phyloP scores from a whole-genome alignment of 2,797 vertebrate species.

The Enteromius unitaeniatus region DNA sequence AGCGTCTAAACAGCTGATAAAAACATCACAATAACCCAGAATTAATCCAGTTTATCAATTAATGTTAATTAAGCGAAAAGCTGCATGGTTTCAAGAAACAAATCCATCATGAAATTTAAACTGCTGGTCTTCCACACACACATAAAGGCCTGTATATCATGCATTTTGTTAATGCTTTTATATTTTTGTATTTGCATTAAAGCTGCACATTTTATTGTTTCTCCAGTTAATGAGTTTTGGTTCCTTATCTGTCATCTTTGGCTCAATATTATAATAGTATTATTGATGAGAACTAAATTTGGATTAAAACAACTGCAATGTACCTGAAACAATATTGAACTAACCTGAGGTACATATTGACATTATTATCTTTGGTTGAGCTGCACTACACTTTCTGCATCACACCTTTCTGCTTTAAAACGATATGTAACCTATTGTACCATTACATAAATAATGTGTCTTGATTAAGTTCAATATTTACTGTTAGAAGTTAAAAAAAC shows the following conservation, averaged over 20 bases:
- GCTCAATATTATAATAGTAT: neutral
- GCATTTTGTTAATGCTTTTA: neutral
- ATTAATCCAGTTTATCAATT: neutral
- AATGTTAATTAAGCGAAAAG: neutral
- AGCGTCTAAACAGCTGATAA: neutral
- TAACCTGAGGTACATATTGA: neutral
- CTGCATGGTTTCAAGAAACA: neutral
- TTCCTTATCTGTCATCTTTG: neutral
- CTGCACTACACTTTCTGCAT: neutral
- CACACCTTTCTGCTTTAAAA: neutral
- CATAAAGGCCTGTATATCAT: neutral
- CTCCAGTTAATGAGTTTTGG: neutral
- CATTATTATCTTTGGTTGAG: neutral
- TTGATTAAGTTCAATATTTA: neutral
- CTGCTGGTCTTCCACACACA: neutral
- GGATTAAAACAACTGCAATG: neutral
- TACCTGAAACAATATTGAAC: neutral
- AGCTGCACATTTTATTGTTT: neutral
- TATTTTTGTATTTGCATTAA: neutral
- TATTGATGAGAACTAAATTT: neutral
- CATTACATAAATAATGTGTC: neutral
- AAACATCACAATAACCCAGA: neutral
- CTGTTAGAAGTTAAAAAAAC: neutral
- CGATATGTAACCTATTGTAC: neutral
- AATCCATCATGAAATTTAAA: neutral